Evolutionary conservation across 2,888 invertebrate genomes (phyloP).

Genomic region (Junonia oenone): DNA sequence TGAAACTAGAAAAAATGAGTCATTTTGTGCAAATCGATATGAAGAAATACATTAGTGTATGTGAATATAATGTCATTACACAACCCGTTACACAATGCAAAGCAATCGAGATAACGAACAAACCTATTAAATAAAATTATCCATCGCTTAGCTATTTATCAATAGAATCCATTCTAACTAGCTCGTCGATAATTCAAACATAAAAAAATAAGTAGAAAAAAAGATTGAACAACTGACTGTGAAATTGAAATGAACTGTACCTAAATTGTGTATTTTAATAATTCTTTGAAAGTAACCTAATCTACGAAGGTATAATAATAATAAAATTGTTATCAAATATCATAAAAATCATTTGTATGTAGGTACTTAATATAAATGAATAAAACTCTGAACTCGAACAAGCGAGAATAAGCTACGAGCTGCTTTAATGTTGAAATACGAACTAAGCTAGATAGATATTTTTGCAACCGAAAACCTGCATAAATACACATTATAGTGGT

Average conservation of each 20-base stretch:
- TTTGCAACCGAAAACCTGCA: no score
- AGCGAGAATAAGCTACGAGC: no score
- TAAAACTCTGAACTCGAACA: no score
- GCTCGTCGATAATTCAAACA: background rate
- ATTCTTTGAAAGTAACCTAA: background rate
- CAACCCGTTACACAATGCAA: conserved; percentile 19
- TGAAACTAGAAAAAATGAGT: no score
- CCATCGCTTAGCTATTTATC: background rate
- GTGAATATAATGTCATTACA: conserved; percentile 9
- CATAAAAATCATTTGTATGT: no score
- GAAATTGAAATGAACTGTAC: background rate
- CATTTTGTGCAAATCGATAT: no score
- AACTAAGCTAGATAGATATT: no score
- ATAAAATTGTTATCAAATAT: no score
- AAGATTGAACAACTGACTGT: background rate
- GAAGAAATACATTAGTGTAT: background rate
- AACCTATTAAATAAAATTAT: conserved; percentile 12
- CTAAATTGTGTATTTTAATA: background rate
- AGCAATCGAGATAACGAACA: conserved; percentile 12
- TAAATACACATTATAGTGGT: no score
- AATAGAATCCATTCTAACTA: background rate
- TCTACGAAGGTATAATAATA: no score
- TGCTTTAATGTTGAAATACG: no score
- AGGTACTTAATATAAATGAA: no score
- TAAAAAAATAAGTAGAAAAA: background rate